These are phyloP conservation scores for Halictus rubicundus DNA, from an alignment of 1,140 invertebrate species.

Conservation along the genomic window DNA sequence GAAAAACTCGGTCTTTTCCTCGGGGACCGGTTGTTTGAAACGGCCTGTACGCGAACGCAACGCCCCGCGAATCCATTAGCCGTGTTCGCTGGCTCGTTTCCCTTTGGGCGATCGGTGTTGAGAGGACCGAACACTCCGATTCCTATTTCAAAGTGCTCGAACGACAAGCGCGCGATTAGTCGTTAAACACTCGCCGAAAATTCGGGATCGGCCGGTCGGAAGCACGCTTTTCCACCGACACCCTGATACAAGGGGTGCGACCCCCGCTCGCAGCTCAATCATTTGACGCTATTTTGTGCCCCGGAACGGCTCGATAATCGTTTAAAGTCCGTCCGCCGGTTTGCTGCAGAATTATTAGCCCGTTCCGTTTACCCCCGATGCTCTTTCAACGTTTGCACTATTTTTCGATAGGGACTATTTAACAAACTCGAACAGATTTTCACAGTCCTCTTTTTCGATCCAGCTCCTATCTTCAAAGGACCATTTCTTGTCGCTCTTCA, in stretches of 20 bases:
- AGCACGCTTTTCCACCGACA: slow-evolving; percentile 32
- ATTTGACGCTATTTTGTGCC: background rate
- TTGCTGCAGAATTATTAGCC: background rate
- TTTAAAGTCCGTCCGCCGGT: background rate
- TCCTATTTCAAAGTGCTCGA: slow-evolving; percentile 57
- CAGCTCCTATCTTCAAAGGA: no score
- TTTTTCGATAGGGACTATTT: no score
- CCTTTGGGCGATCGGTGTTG: slow-evolving; percentile 48
- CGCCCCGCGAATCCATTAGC: slow-evolving; percentile 66
- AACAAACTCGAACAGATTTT: no score
- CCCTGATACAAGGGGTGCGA: background rate
- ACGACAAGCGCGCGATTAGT: slow-evolving; percentile 57
- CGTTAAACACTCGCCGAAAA: slow-evolving; percentile 50
- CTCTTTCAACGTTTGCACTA: no score
- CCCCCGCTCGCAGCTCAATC: background rate
- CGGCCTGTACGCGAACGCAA: slow-evolving; percentile 58
- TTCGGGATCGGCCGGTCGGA: slow-evolving; percentile 40
- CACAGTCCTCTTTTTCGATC: no score
- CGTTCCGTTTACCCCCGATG: no score
- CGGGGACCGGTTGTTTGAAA: background rate
- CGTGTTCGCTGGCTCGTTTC: slow-evolving; percentile 54
- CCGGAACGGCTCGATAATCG: background rate
- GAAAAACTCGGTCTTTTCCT: no score
- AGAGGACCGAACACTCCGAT: slow-evolving; percentile 46
- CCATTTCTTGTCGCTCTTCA: no score